Conservation (phyloP, 1,140 invertebrate genomes). For the Melanaphis sacchari region DNA sequence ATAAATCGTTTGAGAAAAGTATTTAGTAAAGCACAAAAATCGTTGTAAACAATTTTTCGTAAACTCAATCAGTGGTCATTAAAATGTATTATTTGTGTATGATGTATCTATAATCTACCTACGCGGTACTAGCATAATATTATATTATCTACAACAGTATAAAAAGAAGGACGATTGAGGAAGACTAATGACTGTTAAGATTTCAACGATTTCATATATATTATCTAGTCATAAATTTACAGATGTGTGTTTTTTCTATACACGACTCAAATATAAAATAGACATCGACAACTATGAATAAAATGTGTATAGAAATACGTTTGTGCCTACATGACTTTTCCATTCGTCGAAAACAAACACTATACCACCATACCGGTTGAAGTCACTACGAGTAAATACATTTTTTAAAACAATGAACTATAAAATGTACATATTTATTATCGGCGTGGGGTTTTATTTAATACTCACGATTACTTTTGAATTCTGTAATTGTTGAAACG, state of each 20-base stretch:
- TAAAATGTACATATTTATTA: slow-evolving; percentile 8
- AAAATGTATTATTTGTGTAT: background rate
- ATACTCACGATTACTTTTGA: background rate
- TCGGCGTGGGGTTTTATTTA: background rate
- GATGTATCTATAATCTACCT: background rate
- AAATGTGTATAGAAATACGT: background rate
- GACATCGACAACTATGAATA: background rate
- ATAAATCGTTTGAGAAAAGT: background rate
- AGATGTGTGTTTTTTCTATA: background rate
- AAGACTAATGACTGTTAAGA: background rate
- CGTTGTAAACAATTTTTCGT: background rate
- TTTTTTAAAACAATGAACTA: slow-evolving; percentile 11
- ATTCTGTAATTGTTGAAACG: background rate
- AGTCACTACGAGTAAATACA: background rate
- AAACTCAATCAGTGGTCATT: background rate
- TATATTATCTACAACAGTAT: background rate
- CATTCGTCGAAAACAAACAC: slow-evolving; percentile 1
- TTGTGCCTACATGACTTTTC: background rate
- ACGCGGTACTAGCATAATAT: background rate
- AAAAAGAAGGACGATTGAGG: slow-evolving; percentile 11
- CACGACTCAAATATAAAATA: slow-evolving; percentile 4
- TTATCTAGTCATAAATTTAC: background rate
- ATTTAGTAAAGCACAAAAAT: background rate
- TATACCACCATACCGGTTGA: background rate
- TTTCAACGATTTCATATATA: background rate